A percentile compares a stretch with the other conserved stretches of the same genome.
phyloP scores from a whole-genome alignment of 1,140 invertebrate genomes.

The Eulimnadia texana region DNA sequence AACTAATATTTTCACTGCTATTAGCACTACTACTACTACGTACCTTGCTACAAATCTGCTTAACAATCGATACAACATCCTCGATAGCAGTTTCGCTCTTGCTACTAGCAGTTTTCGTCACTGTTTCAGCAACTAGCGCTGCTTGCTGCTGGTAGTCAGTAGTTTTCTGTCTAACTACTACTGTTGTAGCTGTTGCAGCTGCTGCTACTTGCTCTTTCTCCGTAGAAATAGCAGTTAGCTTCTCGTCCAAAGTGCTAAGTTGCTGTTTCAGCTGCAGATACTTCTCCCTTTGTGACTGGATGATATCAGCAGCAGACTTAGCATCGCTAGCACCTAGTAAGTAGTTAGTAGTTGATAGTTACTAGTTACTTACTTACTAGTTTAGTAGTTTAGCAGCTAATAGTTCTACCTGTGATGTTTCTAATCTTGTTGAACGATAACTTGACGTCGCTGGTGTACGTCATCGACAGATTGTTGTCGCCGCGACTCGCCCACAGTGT shows the following conservation, averaged over 20 bases:
- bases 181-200: neutral
- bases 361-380: no score
- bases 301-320: neutral
- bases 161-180: no score
- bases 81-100: no score
- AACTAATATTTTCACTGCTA: no score
- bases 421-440: neutral
- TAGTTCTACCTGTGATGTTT: neutral
- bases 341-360: no score
- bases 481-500: neutral
- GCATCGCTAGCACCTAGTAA: neutral
- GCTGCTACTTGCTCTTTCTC: neutral
- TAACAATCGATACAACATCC: no score
- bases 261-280: neutral
- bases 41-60: no score
- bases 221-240: neutral
- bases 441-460: neutral
- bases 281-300: neutral
- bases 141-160: no score
- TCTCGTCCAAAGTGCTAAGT: neutral
- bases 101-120: no score
- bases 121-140: no score
- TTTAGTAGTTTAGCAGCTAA: neutral
- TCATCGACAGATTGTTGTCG: neutral
- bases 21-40: no score